Conservation (phyloP, 2,113 vertebrate species). For the Henicopernis longicauda region DNA sequence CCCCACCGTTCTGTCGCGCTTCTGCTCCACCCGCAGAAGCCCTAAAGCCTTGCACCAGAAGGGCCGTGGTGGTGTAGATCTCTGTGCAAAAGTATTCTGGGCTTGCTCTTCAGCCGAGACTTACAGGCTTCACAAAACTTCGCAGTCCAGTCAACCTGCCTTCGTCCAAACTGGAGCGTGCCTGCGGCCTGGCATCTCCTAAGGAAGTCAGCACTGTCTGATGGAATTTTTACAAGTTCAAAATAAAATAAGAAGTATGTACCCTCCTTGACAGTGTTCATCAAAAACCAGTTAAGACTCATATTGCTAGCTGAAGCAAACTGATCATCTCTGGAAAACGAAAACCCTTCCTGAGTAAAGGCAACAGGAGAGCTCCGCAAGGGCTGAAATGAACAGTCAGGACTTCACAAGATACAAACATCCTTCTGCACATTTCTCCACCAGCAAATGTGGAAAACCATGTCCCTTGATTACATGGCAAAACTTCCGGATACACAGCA, state of each 20-base stretch:
- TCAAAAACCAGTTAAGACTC: background rate
- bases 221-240: background rate
- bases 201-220: background rate
- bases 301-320: background rate
- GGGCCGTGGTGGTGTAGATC: background rate
- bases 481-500: background rate
- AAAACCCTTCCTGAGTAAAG: background rate
- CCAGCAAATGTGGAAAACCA: background rate
- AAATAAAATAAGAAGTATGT: background rate
- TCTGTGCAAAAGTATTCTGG: background rate
- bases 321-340: background rate
- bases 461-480: fast-evolving
- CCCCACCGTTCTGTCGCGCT: fast-evolving
- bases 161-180: no score
- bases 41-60: background rate
- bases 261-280: background rate
- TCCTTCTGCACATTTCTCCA: background rate
- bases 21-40: background rate
- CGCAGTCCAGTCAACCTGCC: background rate
- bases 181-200: background rate
- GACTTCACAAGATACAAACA: background rate
- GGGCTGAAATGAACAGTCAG: background rate
- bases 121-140: background rate
- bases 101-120: background rate
- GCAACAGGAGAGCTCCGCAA: background rate